Evolutionary conservation across 2,888 invertebrate species (phyloP).

Genomic region (Cephus spinipes): DNA sequence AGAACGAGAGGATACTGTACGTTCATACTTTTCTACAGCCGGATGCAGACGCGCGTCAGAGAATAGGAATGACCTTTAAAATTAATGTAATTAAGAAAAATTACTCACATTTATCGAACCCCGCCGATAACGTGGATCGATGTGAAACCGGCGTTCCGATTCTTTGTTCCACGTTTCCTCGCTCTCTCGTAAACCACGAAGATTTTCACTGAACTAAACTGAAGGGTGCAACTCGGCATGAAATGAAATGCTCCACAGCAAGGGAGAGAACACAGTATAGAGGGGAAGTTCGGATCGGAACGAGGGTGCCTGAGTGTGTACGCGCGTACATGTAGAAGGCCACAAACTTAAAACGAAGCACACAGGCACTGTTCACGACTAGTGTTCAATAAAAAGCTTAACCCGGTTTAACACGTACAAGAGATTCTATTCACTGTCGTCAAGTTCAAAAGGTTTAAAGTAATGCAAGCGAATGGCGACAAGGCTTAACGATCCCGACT

Average conservation of each 20-base stretch:
- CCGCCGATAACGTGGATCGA: neutral
- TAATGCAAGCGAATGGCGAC: neutral
- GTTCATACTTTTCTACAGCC: neutral
- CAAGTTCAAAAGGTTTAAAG: neutral
- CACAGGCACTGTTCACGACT: constrained; percentile 9
- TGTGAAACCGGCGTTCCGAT: neutral
- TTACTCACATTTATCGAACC: neutral
- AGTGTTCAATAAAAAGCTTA: neutral
- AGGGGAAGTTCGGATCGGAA: constrained; percentile 5
- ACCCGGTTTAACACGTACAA: neutral
- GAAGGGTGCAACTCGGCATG: constrained; percentile 10
- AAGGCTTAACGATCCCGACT: neutral
- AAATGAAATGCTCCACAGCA: constrained; percentile 6
- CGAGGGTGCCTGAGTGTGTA: constrained; percentile 9
- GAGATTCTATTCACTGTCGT: neutral
- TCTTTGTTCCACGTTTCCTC: neutral
- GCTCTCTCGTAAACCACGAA: neutral
- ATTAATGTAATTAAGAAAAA: neutral
- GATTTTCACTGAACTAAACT: constrained; percentile 34
- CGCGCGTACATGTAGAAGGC: constrained; percentile 18
- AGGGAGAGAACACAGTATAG: constrained; percentile 24
- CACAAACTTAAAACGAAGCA: constrained; percentile 15
- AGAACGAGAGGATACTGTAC: neutral
- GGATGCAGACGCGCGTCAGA: neutral
- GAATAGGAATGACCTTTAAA: neutral